phyloP scores from a whole-genome alignment of 1,140 invertebrate genomes.

The Drosophila lacteicornis region DNA sequence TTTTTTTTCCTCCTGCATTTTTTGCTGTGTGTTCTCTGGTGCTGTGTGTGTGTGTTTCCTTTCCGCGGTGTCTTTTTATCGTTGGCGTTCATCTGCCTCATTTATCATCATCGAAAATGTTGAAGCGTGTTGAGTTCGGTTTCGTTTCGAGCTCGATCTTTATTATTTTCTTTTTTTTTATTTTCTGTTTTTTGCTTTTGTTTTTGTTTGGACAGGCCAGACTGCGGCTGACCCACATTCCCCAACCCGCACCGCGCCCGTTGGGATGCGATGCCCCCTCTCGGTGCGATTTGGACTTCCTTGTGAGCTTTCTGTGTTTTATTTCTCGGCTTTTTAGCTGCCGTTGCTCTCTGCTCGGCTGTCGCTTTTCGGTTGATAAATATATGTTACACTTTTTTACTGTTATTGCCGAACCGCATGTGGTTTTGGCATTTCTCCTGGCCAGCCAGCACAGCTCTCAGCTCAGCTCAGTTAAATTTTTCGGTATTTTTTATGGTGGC shows the following conservation, averaged over 20 bases:
- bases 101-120: conserved; percentile 68
- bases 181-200: conserved; percentile 18
- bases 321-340: conserved; percentile 27
- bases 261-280: neutral
- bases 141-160: conserved; percentile 59
- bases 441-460: conserved; percentile 1
- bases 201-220: conserved; percentile 62
- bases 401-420: conserved; percentile 64
- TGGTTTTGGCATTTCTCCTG: conserved; percentile 60
- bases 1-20: conserved; percentile 21
- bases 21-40: conserved; percentile 20
- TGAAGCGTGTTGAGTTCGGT: conserved; percentile 67
- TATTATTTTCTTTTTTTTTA: conserved; percentile 11
- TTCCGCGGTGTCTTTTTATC: conserved; percentile 56
- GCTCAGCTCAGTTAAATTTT: neutral
- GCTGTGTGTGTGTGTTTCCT: conserved; percentile 9
- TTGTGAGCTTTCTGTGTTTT: conserved; percentile 54
- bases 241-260: conserved; percentile 7
- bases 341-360: conserved; percentile 14
- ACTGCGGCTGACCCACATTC: conserved; percentile 56
- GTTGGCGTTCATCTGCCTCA: conserved; percentile 65
- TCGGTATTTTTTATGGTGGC: conserved; percentile 11
- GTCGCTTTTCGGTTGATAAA: conserved; percentile 61
- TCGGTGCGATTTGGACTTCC: conserved; percentile 48
- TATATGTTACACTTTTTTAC: conserved; percentile 70